Base-by-base conservation (phyloP, 2,113 vertebrate species). In the Ciconia boyciana region DNA sequence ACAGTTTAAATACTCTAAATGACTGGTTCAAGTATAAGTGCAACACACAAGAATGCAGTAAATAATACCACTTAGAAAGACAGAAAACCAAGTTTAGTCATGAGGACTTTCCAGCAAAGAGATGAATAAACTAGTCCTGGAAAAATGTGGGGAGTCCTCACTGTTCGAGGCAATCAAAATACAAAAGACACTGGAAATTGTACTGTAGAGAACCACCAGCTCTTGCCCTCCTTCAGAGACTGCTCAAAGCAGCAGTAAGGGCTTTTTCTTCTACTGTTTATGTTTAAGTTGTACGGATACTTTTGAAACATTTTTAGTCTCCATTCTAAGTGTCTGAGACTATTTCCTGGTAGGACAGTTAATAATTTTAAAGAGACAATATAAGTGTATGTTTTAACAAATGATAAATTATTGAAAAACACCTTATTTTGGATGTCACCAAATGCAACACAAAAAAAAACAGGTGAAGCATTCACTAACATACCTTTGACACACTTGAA, bases 401-500 rank as follows among this genome's bases (percentile, higher is more conserved):
- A 34, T 4, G 7, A 17, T 12, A 75, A 29, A 20, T n/a, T 44
- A 83, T 24, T 25, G 17, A 78, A 71, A 85, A 71, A 9, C 10
- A 44, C 6, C 6, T 34, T 31, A 72, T 51, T 62, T 8, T 1
- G 7, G 24, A 55, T 81, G 58, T 58, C n/a, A 65, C 26, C 66
- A 83, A 52, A 71, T 11, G 26, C 31, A 86, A 62, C 13, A 55
- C 21, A 75, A 44, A 54, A 39, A 44, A 54, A 55, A n/a, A n/a
- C 1, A 82, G 25, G 13, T 26, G 41, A 31, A 68, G 54, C 11
- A 62, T 66, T 70, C 46, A 52, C 89, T 98, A 94, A 98, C 31
- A 0, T 94, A 97, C 99, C 99, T 99, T 99, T 99, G 76, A 99
- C 98, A 22, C 99, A 99, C 97, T 99, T 99, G 97, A 99, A 99